Conservation (phyloP, 1,140 invertebrate genomes). For the Wasmannia auropunctata region DNA sequence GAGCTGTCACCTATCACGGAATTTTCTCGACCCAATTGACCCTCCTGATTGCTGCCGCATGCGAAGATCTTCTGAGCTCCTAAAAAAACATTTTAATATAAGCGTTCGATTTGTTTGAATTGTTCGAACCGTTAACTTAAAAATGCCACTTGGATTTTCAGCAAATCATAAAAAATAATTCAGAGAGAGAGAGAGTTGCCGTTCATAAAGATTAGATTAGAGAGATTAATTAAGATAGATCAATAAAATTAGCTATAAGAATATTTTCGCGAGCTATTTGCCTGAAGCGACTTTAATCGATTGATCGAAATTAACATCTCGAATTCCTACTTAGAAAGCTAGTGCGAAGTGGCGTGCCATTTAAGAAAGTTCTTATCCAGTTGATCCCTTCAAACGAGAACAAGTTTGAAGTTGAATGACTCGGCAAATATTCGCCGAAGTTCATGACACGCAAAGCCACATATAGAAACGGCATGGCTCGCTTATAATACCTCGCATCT, state of each 20-base stretch:
- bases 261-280: conserved; percentile 15
- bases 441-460: conserved; percentile 54
- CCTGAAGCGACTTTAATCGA: background rate
- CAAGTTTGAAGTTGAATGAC: conserved; percentile 66
- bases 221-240: background rate
- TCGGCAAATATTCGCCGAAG: conserved; percentile 32
- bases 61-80: conserved; percentile 88
- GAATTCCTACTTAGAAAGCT: conserved; percentile 23
- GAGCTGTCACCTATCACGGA: conserved; percentile 76
- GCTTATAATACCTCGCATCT: background rate
- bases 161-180: background rate
- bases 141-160: background rate
- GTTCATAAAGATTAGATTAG: background rate
- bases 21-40: conserved; percentile 87
- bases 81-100: conserved; percentile 72
- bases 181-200: too few relatives aligned
- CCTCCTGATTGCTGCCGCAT: conserved; percentile 89
- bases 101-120: background rate
- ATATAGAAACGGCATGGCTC: conserved; percentile 12
- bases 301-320: conserved; percentile 16
- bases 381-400: conserved; percentile 38
- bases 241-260: background rate
- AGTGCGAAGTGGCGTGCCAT: conserved; percentile 31
- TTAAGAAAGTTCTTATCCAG: conserved; percentile 4
- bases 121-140: too few relatives aligned